Evolutionary conservation across 2,888 invertebrate genomes (phyloP), one percentile per base, ranked within the genome.

Genomic region (Volucella inanis): DNA sequence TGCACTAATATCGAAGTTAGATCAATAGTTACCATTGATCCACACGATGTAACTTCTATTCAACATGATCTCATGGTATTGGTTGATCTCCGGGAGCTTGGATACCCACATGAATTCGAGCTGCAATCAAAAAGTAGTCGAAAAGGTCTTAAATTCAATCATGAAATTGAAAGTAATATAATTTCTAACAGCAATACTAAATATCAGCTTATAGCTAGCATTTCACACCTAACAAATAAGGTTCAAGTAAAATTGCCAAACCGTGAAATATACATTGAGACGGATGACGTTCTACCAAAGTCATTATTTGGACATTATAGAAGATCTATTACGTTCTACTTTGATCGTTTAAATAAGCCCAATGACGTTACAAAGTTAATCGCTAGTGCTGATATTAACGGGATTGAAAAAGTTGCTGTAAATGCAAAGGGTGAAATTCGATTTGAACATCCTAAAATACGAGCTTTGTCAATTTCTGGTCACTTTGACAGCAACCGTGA

Each of bases 41-140:
- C 89, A 3, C 87, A 89, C 15, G 87, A 89, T 57, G 76, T 90
- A 0, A 88, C 89, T 31, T 91, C 93, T 12, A 92, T 94, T 78
- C 93, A 94, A 87, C 95, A 96, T 89, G 93, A 94, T 15, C 90
- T 95, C 12, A 94, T 94, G 88, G 92, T 96, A 0, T 93, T 94
- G 54, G 92, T 96, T 3, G 96, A 96, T 89, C 92, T 96, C 0
- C 94, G 96, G 83, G 95, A 95, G 89, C 93, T 96, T 18, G 96
- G 96, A 18, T 93, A 96, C 65, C 93, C 95, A 0, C 95, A 96
- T 38, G 96, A 96, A 89, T 95, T 96, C 87, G 96, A 96, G 11
- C 91, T 96, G 0, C 94, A 94, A 89, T 93, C 95, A 0, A 94
- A 93, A 79, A 95, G 94, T 38, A 94, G 93, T 64, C 93, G 94